phyloP scores from a whole-genome alignment of 2,888 invertebrate genomes.

The Aspidiotus destructor region DNA sequence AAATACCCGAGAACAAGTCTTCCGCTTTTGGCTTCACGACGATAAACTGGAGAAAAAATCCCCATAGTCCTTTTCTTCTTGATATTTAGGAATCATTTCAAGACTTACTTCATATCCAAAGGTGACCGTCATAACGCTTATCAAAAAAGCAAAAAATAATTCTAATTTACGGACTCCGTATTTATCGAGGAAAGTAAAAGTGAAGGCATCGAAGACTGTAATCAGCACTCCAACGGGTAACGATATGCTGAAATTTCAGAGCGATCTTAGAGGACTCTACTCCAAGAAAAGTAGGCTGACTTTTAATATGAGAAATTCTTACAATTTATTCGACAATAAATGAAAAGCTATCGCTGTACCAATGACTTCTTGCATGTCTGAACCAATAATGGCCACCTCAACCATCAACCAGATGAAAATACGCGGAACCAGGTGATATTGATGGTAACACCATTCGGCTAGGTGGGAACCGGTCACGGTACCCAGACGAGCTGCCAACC shows the following conservation, averaged over 20 bases:
- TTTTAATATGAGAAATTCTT: constrained; percentile 42
- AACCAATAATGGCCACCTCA: constrained; percentile 83
- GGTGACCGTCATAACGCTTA: constrained; percentile 70
- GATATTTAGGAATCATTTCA: not conserved
- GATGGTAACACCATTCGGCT: constrained; percentile 67
- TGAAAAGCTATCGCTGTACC: constrained; percentile 82
- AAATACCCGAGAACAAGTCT: constrained; percentile 64
- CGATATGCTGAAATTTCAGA: constrained; percentile 51
- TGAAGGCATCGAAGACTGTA: constrained; percentile 78
- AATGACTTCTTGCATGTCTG: constrained; percentile 88
- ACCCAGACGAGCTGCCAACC: constrained; percentile 63
- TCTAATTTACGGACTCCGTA: constrained; percentile 75
- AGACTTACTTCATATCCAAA: constrained; percentile 67
- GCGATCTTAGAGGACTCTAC: too few relatives aligned
- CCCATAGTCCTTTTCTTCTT: too few relatives aligned
- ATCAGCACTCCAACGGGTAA: constrained; percentile 74
- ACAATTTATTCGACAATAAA: constrained; percentile 67
- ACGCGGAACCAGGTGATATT: constrained; percentile 65
- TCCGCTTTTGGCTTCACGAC: constrained; percentile 59
- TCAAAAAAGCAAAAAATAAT: constrained; percentile 70
- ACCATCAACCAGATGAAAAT: constrained; percentile 79
- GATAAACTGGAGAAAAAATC: constrained; percentile 51
- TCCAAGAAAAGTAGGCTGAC: too few relatives aligned
- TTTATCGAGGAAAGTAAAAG: constrained; percentile 75
- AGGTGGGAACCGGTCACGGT: constrained; percentile 80